Percentiles rank a stretch among this genome's conserved stretches.
phyloP scores from a whole-genome alignment of 2,797 vertebrate genomes.

The Pseudotriccus pelzelni region DNA sequence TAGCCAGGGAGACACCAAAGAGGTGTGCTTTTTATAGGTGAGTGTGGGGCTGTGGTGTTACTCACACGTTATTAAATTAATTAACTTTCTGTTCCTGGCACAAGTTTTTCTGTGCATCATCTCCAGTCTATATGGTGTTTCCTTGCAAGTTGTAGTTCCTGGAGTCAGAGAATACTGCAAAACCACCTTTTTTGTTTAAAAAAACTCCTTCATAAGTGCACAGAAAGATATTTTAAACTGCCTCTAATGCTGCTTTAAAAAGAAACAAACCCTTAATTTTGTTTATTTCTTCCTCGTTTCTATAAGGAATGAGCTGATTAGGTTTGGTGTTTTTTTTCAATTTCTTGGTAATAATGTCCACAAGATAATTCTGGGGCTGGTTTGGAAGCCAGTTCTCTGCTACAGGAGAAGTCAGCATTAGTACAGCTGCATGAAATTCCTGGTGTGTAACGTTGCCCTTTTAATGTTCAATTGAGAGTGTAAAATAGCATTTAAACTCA shows the following conservation, averaged over 20 bases:
- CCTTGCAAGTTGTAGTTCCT: not conserved
- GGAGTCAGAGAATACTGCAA: not conserved
- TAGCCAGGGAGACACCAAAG: not conserved
- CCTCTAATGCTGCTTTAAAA: not conserved
- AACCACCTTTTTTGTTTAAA: accelerated
- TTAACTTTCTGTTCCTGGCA: not conserved
- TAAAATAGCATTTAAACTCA: slow-evolving; percentile 28
- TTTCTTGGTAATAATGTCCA: not conserved
- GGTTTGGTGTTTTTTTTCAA: too few relatives aligned
- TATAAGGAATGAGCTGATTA: not conserved
- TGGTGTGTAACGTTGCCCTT: not conserved
- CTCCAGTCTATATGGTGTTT: not conserved
- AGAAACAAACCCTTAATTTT: not conserved
- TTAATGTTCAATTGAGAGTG: not conserved
- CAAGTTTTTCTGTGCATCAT: not conserved
- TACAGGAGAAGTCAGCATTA: not conserved
- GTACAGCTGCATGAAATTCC: not conserved
- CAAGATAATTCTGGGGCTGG: not conserved
- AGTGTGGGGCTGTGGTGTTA: not conserved
- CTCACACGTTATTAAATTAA: not conserved
- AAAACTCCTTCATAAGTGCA: not conserved
- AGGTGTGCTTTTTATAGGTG: not conserved
- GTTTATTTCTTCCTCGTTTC: not conserved
- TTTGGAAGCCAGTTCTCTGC: not conserved
- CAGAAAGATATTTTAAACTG: not conserved